phyloP scores from a whole-genome alignment of 2,113 vertebrate genomes.

The Odocoileus virginianus region DNA sequence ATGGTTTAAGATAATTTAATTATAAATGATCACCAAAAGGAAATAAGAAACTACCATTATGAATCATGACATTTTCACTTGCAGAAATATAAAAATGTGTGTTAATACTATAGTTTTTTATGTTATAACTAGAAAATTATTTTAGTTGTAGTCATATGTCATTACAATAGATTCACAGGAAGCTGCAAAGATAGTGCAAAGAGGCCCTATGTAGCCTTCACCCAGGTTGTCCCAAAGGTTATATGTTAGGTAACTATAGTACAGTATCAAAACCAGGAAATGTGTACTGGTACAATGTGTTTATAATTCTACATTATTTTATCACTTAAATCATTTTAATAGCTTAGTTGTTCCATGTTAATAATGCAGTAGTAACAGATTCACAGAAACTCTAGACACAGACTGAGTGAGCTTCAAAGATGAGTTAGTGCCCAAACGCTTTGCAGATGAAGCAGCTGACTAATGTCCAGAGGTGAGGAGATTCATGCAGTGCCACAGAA shows the following conservation, averaged over 20 bases:
- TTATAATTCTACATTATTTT: background rate
- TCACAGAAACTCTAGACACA: background rate
- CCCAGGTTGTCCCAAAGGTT: background rate
- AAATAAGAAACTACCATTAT: conserved; percentile 20
- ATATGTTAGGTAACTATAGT: background rate
- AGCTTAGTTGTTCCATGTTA: background rate
- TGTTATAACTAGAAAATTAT: conserved; percentile 26
- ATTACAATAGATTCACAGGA: background rate
- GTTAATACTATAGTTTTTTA: background rate
- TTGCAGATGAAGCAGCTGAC: background rate
- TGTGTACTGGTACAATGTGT: background rate
- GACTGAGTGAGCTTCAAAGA: background rate
- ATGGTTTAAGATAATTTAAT: conserved; percentile 26
- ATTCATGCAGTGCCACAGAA: background rate
- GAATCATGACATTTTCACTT: background rate
- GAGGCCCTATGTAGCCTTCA: background rate
- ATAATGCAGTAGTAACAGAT: background rate
- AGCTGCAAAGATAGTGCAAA: background rate
- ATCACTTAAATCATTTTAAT: conserved; percentile 18
- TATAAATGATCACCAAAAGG: conserved; percentile 24
- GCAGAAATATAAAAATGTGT: background rate
- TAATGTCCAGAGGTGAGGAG: background rate
- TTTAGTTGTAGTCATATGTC: background rate
- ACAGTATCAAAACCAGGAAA: background rate
- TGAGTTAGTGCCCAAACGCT: background rate